phyloP scores from a whole-genome alignment of 2,888 invertebrate species.

The Magallana nippona region DNA sequence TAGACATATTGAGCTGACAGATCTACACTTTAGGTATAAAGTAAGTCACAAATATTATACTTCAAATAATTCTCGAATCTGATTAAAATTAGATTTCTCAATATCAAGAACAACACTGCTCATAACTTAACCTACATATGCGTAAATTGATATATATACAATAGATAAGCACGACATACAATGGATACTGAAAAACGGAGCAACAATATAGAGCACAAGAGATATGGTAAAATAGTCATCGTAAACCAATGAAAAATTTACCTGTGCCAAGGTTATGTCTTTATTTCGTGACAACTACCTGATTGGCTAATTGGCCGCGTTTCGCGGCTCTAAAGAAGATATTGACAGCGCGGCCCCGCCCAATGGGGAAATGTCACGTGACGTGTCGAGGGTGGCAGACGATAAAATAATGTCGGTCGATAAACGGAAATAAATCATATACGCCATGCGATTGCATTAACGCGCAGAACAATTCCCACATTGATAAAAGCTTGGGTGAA shows the following conservation, averaged over 20 bases:
- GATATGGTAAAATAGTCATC: background rate
- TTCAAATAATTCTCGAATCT: too few relatives aligned
- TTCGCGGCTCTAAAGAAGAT: background rate
- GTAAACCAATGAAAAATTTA: conserved; percentile 1
- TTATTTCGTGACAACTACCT: background rate
- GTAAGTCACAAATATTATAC: too few relatives aligned
- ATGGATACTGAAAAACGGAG: too few relatives aligned
- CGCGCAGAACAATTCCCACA: background rate
- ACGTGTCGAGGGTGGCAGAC: conserved; percentile 8
- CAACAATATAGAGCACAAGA: background rate
- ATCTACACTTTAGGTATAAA: too few relatives aligned
- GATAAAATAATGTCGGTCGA: conserved; percentile 26
- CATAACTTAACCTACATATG: too few relatives aligned
- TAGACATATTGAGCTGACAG: too few relatives aligned
- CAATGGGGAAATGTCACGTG: conserved; percentile 12
- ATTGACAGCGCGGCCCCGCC: conserved; percentile 16
- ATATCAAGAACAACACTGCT: too few relatives aligned
- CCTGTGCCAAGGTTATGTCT: background rate
- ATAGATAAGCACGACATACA: too few relatives aligned
- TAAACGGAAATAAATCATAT: conserved; percentile 6
- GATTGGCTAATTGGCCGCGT: background rate
- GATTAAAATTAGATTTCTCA: too few relatives aligned
- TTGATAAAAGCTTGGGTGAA: conserved; percentile 16
- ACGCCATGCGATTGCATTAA: background rate
- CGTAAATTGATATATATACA: too few relatives aligned